Evolutionary conservation across 2,113 vertebrate genomes (phyloP), one percentile per base, ranked within the genome.

Genomic region (Ceuthmochares aereus): DNA sequence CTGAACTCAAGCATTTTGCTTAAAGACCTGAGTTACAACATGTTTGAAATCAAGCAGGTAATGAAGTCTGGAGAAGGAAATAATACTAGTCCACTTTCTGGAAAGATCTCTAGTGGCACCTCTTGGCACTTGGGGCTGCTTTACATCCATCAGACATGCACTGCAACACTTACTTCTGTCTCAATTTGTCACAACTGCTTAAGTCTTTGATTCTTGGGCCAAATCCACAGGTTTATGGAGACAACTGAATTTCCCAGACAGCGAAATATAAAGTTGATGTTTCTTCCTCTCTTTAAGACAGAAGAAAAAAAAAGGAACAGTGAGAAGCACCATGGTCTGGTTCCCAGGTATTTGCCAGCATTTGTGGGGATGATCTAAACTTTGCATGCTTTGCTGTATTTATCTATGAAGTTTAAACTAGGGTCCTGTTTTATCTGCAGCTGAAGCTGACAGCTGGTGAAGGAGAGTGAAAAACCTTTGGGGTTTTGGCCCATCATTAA

Each of bases 401-500:
- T 81, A 84, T 68, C 83, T 93, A 2, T 0, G 6, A 43, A 81
- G 36, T 52, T 68, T 66, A 69, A 86, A 59, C 74, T 43, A 84
- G 73, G 76, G 52, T 81, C 32, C 64, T 94, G n/a, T 78, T 97
- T 96, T 84, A 95, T 90, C 85, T 84, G 92, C 42, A 93, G 52
- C 73, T 95, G 90, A 95, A 90, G 56, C 68, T 95, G 95, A 93
- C 92, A 94, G 86, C 76, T 96, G 95, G 56, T 51, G 72, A 84
- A 84, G 55, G 36, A 93, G 62, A 82, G 94, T 51, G 83, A 94
- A 85, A 85, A 87, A 89, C 87, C 67, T 95, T 83, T 93, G 93
- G 87, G 87, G 86, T 91, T 96, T 91, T 96, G 93, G 95, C 92
- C 96, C 87, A 67, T 94, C 68, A 63, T 94, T 90, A 93, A 59